These are phyloP conservation scores for Antheraea mylitta DNA, from an alignment of 1,140 invertebrate species.

Conservation along the genomic window DNA sequence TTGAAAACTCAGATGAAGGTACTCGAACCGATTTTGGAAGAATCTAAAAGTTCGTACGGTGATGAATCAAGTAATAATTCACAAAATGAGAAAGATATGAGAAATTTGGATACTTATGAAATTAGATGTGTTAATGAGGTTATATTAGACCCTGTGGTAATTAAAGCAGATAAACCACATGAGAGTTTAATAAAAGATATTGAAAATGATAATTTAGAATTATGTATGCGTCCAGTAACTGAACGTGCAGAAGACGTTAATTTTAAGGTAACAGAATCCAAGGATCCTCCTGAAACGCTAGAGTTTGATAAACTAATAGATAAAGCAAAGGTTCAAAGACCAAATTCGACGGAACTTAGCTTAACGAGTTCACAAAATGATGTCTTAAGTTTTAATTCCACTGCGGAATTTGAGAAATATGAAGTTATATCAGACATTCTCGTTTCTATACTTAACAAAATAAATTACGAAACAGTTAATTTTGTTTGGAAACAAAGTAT, in stretches of 20 bases:
- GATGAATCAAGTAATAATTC: conserved; percentile 42
- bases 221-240: not conserved
- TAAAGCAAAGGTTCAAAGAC: not conserved
- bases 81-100: conserved; percentile 17
- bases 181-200: not conserved
- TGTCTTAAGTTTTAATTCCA: conserved; percentile 53
- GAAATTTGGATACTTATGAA: conserved; percentile 7
- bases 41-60: conserved; percentile 61
- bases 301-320: not conserved
- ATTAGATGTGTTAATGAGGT: not conserved
- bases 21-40: conserved; percentile 66
- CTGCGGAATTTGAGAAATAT: conserved; percentile 63
- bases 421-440: conserved; percentile 57
- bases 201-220: not conserved
- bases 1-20: conserved; percentile 37
- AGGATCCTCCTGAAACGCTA: not conserved
- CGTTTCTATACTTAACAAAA: conserved; percentile 36
- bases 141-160: not conserved
- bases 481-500: not conserved
- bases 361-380: conserved; percentile 14
- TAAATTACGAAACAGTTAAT: conserved; percentile 29
- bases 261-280: not conserved
- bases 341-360: not conserved
- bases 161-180: not conserved
- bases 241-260: not conserved